These are phyloP conservation scores for Agrilus cyanescens DNA, from an alignment of 2,888 invertebrate genomes.

Conservation along the genomic window DNA sequence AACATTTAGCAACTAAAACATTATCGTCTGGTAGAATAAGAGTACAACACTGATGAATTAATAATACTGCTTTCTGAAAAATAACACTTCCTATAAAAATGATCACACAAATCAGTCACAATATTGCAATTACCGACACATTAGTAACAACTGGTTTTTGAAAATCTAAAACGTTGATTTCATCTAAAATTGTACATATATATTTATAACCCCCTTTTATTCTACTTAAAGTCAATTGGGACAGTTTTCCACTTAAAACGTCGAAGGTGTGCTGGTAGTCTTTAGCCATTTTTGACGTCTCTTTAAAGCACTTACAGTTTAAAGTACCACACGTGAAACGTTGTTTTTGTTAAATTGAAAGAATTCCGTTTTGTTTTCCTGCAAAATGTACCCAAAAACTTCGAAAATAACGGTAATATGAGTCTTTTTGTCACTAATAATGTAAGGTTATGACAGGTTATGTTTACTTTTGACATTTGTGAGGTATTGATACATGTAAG, in stretches of 20 bases:
- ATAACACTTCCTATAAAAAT: slow-evolving; percentile 7
- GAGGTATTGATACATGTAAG: too few species aligned
- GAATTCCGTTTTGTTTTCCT: too few species aligned
- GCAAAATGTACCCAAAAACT: too few species aligned
- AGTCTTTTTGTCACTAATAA: too few species aligned
- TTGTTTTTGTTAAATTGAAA: too few species aligned
- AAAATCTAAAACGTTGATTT: slow-evolving; percentile 51
- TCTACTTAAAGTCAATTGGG: slow-evolving; percentile 25
- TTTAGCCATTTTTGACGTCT: too few species aligned
- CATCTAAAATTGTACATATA: slow-evolving; percentile 45
- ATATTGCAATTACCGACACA: slow-evolving; percentile 23
- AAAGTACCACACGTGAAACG: too few species aligned
- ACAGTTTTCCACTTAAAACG: slow-evolving; percentile 20
- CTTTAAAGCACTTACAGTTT: too few species aligned
- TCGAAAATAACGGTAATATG: too few species aligned
- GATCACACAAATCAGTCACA: slow-evolving; percentile 1
- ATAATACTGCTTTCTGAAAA: slow-evolving; percentile 31
- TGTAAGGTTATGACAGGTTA: too few species aligned
- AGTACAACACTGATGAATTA: slow-evolving; percentile 31
- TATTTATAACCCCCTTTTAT: slow-evolving; percentile 35
- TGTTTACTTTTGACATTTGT: too few species aligned
- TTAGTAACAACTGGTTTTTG: slow-evolving; percentile 30
- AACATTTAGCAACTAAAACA: slow-evolving; percentile 44
- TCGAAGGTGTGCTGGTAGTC: too few species aligned
- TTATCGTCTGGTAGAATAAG: slow-evolving; percentile 38